Evolutionary conservation across 2,888 invertebrate genomes (phyloP).

Genomic region (Lymantria dispar): DNA sequence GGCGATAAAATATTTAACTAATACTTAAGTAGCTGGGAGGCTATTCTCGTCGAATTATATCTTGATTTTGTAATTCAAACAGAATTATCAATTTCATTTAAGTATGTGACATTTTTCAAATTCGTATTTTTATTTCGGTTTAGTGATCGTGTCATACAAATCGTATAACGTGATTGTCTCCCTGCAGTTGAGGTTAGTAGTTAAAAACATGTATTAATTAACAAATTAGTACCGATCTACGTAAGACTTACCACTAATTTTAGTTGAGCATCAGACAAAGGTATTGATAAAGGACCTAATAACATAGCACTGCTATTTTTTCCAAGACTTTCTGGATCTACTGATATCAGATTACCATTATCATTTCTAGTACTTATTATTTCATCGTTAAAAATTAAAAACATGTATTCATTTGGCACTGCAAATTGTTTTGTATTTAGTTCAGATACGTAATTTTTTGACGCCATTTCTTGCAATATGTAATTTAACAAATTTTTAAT

Average conservation of each 20-base stretch:
- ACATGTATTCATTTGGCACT: slow-evolving; percentile 57
- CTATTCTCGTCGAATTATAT: too few relatives aligned
- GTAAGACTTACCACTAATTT: slow-evolving; percentile 59
- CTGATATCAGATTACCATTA: slow-evolving; percentile 54
- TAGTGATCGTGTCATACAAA: neutral
- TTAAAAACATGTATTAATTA: too few relatives aligned
- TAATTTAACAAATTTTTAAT: slow-evolving; percentile 30
- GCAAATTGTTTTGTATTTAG: neutral
- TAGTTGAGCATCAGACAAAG: slow-evolving; percentile 56
- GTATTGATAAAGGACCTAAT: slow-evolving; percentile 65
- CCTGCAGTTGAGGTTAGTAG: too few relatives aligned
- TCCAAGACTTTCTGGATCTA: slow-evolving; percentile 68
- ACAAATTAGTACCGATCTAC: neutral
- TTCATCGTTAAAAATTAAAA: slow-evolving; percentile 71
- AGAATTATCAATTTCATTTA: too few relatives aligned
- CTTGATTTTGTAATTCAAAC: too few relatives aligned
- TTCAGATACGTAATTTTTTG: slow-evolving; percentile 12
- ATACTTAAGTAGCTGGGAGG: neutral
- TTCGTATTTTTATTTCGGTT: too few relatives aligned
- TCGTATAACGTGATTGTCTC: neutral
- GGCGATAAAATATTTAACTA: neutral
- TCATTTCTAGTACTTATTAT: slow-evolving; percentile 58
- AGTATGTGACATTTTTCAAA: too few relatives aligned
- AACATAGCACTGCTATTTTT: slow-evolving; percentile 66
- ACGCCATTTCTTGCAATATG: slow-evolving; percentile 21